Evolutionary conservation across 2,888 invertebrate species (phyloP), one percentile per base, ranked within the genome.

Genomic region (Brachyopa scutellaris): DNA sequence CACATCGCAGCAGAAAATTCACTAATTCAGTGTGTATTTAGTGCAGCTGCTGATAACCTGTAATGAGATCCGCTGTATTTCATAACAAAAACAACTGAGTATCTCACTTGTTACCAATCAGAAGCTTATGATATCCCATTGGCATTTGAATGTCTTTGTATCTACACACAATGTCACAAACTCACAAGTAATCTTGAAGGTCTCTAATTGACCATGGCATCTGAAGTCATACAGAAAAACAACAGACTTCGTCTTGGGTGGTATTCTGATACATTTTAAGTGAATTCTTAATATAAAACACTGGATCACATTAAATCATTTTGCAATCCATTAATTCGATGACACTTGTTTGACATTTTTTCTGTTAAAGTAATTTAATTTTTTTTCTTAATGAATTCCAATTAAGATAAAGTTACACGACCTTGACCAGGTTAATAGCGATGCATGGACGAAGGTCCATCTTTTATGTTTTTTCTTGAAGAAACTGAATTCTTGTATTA

Each of bases 211-310:
- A 31, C 57, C 23, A 49, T 49, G 49, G 31, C 57, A 66, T 29
- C 67, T 67, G 19, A 51, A 76, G 42, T 67, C 49, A 53, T 21
- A 51, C 64, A 36, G 17, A 49, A 9, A 55, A 47, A 57, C 40
- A 51, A 11, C 15, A 23, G 19, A 13, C 11, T 13, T 9, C 21
- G 29, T 9, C 47, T 9, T 33, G 2, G 13, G 36, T 21, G 17
- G 17, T 2, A 21, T 49, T 47, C 17, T n/a, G n/a, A n/a, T n/a
- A n/a, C n/a, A n/a, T n/a, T n/a, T n/a, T n/a, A 61, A 62, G 17
- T 21, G 47, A 36, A 26, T 47, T 61, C 29, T 45, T 55, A 76
- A 76, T 76, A 61, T n/a, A n/a, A 45, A 76, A 55, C 76, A 47
- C 29, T 13, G 17, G 47, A 76, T 76, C 59, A 76, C 21, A 53